These are phyloP conservation scores for Zootermopsis nevadensis DNA, from an alignment of 2,888 invertebrate species.

Conservation along the genomic window DNA sequence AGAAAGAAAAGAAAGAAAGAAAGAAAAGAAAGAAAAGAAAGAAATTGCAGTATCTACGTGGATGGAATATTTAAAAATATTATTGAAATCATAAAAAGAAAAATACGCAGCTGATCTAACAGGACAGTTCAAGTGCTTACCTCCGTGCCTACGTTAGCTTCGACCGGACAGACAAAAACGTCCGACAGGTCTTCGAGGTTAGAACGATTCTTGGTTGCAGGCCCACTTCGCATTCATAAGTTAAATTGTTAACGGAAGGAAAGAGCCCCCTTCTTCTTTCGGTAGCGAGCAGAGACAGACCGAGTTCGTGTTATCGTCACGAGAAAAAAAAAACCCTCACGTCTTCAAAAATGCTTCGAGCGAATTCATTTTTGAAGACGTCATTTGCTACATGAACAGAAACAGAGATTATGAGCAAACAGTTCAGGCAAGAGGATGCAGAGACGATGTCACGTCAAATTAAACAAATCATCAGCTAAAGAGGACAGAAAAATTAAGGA, in stretches of 20 bases:
- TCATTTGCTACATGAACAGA: neutral
- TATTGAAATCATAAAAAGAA: neutral
- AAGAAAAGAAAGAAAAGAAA: too few species aligned
- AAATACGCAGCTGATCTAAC: neutral
- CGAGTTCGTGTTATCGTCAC: neutral
- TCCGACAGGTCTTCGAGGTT: slow-evolving; percentile 18
- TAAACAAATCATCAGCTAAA: slow-evolving; percentile 6
- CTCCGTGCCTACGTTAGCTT: neutral
- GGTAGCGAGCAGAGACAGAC: neutral
- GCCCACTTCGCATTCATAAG: slow-evolving; percentile 21
- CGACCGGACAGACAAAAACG: neutral
- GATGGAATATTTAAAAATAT: too few species aligned
- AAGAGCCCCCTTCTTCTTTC: neutral
- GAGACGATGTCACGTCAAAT: neutral
- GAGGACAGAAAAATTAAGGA: neutral
- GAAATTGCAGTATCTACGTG: too few species aligned
- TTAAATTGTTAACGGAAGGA: slow-evolving; percentile 7
- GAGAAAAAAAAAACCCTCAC: neutral
- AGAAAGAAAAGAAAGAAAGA: too few species aligned
- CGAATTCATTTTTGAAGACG: neutral
- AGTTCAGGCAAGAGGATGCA: slow-evolving; percentile 5
- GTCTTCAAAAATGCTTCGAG: neutral
- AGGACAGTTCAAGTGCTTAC: slow-evolving; percentile 20
- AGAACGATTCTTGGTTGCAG: slow-evolving; percentile 14
- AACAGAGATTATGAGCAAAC: slow-evolving; percentile 10